A percentile compares a stretch with the other conserved stretches of the same genome.
Evolutionary conservation across 2,888 invertebrate genomes (phyloP).

Genomic region (Polyommatus icarus): DNA sequence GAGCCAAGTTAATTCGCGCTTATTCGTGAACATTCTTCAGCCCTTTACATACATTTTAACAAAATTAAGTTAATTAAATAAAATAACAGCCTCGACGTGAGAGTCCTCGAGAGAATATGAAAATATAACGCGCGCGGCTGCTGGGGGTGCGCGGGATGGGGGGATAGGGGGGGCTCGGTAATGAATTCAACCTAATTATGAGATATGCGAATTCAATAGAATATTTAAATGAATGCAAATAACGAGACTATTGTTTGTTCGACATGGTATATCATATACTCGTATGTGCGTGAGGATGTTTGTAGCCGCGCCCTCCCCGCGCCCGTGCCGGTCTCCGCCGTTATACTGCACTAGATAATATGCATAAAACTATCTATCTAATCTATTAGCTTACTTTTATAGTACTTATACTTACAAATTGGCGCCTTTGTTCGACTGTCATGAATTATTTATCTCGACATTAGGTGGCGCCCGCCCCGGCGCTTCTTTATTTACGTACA

Average conservation of each 20-base stretch:
- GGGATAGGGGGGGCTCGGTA: neutral
- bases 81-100: conserved; percentile 7
- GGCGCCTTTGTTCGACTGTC: too few relatives aligned
- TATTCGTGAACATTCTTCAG: neutral
- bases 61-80: conserved; percentile 15
- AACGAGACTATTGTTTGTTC: neutral
- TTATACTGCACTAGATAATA: too few relatives aligned
- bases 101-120: conserved; percentile 17
- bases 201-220: conserved; percentile 9
- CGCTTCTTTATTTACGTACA: too few relatives aligned
- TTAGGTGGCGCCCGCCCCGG: too few relatives aligned
- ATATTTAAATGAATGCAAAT: conserved; percentile 28
- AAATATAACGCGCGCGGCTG: conserved; percentile 4
- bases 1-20: neutral
- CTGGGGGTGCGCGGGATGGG: neutral
- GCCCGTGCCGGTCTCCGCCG: neutral
- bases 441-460: too few relatives aligned
- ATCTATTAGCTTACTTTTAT: too few relatives aligned
- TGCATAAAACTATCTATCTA: too few relatives aligned
- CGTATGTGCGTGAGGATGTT: neutral
- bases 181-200: conserved; percentile 27
- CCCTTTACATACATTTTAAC: conserved; percentile 4
- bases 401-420: too few relatives aligned
- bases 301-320: neutral
- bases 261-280: too few relatives aligned